These are phyloP conservation scores for Andinoacara biseriatus DNA, from an alignment of 2,113 vertebrate species.

Conservation along the genomic window DNA sequence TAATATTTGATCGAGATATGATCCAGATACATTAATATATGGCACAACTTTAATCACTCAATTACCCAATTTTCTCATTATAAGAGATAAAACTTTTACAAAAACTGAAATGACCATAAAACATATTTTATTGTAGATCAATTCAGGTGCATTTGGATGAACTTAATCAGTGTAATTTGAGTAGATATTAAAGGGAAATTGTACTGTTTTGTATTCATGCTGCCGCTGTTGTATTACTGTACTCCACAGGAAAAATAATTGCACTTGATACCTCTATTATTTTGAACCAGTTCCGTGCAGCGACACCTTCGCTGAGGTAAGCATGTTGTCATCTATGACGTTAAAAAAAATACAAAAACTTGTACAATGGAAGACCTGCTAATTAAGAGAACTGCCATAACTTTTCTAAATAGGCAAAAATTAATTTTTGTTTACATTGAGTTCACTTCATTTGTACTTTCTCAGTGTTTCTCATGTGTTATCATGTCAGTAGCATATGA, in stretches of 20 bases:
- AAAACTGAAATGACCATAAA: too few species aligned
- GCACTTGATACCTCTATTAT: slow-evolving; percentile 82
- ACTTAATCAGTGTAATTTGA: neutral
- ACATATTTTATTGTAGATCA: too few species aligned
- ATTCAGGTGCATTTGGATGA: neutral
- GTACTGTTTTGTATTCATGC: neutral
- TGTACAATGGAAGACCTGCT: neutral
- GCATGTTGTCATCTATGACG: neutral
- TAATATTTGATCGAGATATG: too few species aligned
- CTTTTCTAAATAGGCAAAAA: neutral
- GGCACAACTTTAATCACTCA: too few species aligned
- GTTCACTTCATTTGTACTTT: neutral
- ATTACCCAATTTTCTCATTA: too few species aligned
- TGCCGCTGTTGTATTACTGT: neutral
- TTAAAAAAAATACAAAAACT: neutral
- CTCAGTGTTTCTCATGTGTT: neutral
- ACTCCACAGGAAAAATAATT: slow-evolving; percentile 75
- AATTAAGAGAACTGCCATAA: neutral
- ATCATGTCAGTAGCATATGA: neutral
- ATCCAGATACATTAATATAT: too few species aligned
- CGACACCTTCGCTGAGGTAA: slow-evolving; percentile 59
- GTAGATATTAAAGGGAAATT: neutral
- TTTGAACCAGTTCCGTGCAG: slow-evolving; percentile 81
- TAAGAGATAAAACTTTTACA: too few species aligned
- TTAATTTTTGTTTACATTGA: neutral